Base-by-base conservation (phyloP, 2,888 invertebrate genomes). In the Pheosia gnoma region DNA sequence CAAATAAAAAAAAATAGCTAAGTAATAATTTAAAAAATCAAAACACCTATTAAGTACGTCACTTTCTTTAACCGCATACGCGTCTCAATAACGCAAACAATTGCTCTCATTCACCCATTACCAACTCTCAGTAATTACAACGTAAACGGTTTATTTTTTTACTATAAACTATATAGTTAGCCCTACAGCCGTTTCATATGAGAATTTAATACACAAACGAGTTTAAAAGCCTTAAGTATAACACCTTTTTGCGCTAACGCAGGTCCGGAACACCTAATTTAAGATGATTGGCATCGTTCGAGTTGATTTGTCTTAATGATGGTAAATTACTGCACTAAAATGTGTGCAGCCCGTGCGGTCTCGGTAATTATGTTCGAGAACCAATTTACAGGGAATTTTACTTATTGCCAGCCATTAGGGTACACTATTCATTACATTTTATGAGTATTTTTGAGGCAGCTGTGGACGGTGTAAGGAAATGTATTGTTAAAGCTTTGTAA, bases 231-330 rank as follows among this genome's bases (percentile, higher is more conserved):
- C 74, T 74, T 60, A 71, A 78, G 82, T 84, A 81, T 91, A 89
- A 91, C 91, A 93, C 92, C 87, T 91, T 90, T 90, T 89, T 89
- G 84, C 80, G 80, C 78, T 87, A 85, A 87, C 82, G 78, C 70
- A 78, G 74, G 75, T 72, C 81, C 79, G 84, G 84, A 89, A 90
- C 87, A 86, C 83, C 84, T 89, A 86, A 93, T 92, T 91, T 90
- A 82, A 67, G 79, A 78, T 81, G 85, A 93, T 91, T 87, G 89
- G 82, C 85, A 79, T 87, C 87, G 79, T 84, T 87, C 77, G 72
- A 75, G 79, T 84, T 88, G 88, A 90, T 90, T 91, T 86, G 84
- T 84, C 82, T 80, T 91, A 91, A 93, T 92, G 91, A 86, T 80
- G 81, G 79, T 83, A 90, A 91, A 93, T 93, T 88, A 86, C 82